Evolutionary conservation across 2,113 vertebrate species (phyloP).

Genomic region (Sardina pilchardus): DNA sequence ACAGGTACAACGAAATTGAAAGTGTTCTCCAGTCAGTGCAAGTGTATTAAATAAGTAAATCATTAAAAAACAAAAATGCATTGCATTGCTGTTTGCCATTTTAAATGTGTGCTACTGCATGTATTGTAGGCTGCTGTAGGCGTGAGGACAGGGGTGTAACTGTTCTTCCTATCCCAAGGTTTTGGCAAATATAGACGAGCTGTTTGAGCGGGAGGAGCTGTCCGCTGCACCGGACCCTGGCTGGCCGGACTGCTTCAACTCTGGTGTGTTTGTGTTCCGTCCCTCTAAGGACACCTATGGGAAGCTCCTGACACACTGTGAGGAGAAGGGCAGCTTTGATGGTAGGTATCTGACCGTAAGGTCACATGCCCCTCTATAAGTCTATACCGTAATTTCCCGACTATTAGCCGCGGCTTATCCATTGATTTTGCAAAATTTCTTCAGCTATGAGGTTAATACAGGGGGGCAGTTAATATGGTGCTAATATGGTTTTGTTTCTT

Average conservation of each 20-base stretch:
- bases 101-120: too few species aligned
- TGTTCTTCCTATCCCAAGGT: slow-evolving; percentile 68
- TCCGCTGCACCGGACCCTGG: slow-evolving; percentile 96
- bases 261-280: slow-evolving; percentile 92
- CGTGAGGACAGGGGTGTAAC: not conserved
- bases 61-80: too few species aligned
- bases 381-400: too few species aligned
- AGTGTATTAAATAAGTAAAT: too few species aligned
- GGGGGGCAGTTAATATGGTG: too few species aligned
- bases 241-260: slow-evolving; percentile 99
- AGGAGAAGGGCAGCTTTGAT: slow-evolving; percentile 85
- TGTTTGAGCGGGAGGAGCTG: slow-evolving; percentile 94
- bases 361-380: not conserved
- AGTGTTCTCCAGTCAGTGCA: too few species aligned
- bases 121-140: not conserved
- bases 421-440: too few species aligned
- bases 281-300: slow-evolving; percentile 88
- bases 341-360: slow-evolving; percentile 69
- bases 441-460: too few species aligned
- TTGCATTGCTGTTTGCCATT: too few species aligned
- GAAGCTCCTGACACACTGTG: slow-evolving; percentile 79
- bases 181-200: slow-evolving; percentile 91
- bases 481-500: too few species aligned
- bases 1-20: too few species aligned
- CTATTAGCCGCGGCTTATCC: too few species aligned